These are phyloP conservation scores for Anoplolepis gracilipes DNA, from an alignment of 1,140 invertebrate species.

Conservation along the genomic window DNA sequence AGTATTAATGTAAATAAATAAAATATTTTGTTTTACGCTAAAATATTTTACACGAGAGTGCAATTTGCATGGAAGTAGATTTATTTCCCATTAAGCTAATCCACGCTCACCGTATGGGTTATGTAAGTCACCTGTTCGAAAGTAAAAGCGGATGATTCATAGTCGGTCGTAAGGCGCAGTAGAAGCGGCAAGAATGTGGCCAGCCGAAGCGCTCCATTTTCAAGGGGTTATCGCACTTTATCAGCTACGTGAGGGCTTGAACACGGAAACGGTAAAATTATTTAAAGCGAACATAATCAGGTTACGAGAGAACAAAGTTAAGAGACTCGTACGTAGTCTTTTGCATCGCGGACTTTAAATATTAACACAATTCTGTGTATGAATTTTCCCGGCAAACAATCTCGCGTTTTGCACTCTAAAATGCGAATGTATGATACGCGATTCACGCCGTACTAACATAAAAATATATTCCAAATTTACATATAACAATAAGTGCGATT, in stretches of 20 bases:
- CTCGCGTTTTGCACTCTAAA: background rate
- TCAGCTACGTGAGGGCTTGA: slow-evolving; percentile 39
- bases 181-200: slow-evolving; percentile 17
- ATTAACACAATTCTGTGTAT: background rate
- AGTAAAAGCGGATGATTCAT: slow-evolving; percentile 46
- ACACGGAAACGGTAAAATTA: slow-evolving; percentile 37
- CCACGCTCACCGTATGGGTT: background rate
- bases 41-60: background rate
- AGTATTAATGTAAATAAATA: too few species aligned
- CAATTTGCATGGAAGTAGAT: background rate
- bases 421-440: background rate
- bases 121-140: slow-evolving; percentile 29
- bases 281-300: slow-evolving; percentile 52
- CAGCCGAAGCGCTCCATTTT: slow-evolving; percentile 35
- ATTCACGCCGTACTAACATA: background rate
- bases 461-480: background rate
- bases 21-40: too few species aligned
- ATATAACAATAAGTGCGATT: slow-evolving; percentile 27
- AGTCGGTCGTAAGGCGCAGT: slow-evolving; percentile 11
- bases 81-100: slow-evolving; percentile 1
- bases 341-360: slow-evolving; percentile 21
- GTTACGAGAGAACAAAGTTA: slow-evolving; percentile 39
- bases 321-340: slow-evolving; percentile 15
- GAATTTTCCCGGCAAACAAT: background rate
- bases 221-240: slow-evolving; percentile 49